Evolutionary conservation across 2,888 invertebrate genomes (phyloP), one percentile per base, ranked within the genome.

Genomic region (Marasmarcha lunaedactyla): DNA sequence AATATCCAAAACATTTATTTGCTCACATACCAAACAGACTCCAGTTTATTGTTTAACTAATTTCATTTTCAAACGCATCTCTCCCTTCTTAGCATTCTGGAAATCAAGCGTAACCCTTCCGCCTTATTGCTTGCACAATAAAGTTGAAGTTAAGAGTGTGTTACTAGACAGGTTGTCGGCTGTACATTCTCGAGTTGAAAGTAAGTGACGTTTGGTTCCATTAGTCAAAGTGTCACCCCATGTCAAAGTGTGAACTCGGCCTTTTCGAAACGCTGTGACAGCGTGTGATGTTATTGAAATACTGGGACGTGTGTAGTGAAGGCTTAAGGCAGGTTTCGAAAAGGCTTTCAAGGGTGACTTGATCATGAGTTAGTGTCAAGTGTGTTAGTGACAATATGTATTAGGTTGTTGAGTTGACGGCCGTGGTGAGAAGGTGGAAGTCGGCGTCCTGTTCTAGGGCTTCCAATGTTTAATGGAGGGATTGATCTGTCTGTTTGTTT

Each of bases 161-260:
- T 7, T 3, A 7, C 20, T 20, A 5, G 7, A 20, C 20, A 20
- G 20, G 20, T 20, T 20, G 7, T 3, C 7, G 20, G 20, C 20
- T 20, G 20, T 20, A 20, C 20, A 20, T 20, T 20, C 20, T 20
- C 20, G 20, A 20, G 20, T 20, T 7, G 20, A 30, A 30, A 11
- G 9, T 30, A 30, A 30, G 30, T 30, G 30, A 30, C 30, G 30
- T 30, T 30, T 30, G 65, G 65, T 55, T 57, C 61, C 71, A 83
- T 84, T 81, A 74, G 66, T 84, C 81, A 83, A 71, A 54, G 63
- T 74, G 83, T 83, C 84, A 57, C 71, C 83, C 84, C 81, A 69
- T 71, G 77, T 78, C 77, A 76, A 68, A 66, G 57, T 57, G 43
- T 52, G 67, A 67, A 64, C 63, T 66, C 59, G 63, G 63, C 63